Evolutionary conservation across 2,888 invertebrate genomes (phyloP).

Genomic region (Eupelmus urozonus): DNA sequence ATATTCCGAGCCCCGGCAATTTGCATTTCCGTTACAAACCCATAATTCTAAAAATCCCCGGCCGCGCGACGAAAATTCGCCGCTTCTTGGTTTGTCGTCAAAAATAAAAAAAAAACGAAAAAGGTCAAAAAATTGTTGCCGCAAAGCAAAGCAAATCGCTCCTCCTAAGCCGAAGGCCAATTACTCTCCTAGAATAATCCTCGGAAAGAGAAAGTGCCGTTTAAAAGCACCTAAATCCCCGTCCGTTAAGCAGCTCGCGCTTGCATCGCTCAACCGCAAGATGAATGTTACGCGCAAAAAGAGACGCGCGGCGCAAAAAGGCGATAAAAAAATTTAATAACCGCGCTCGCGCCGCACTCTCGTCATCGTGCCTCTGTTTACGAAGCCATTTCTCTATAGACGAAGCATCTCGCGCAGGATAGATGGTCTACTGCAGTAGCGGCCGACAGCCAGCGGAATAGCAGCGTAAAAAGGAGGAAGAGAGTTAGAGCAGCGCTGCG

Average conservation of each 20-base stretch:
- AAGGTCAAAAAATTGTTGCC: no score
- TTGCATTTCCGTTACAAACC: constrained; percentile 38
- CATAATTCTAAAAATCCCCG: constrained; percentile 18
- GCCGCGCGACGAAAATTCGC: not conserved
- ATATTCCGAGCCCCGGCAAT: constrained; percentile 16
- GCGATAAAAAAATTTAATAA: constrained; percentile 24
- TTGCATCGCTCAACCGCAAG: not conserved
- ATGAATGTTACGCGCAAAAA: not conserved
- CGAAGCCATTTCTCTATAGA: constrained; percentile 31
- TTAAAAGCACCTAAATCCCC: constrained; percentile 47
- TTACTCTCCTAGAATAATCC: constrained; percentile 29
- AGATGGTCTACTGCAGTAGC: not conserved
- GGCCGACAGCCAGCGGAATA: not conserved
- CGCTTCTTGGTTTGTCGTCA: not conserved
- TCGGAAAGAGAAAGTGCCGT: constrained; percentile 14
- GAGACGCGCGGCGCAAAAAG: not conserved
- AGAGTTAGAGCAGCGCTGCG: not conserved
- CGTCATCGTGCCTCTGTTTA: constrained; percentile 23
- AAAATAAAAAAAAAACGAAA: not conserved
- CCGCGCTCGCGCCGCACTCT: not conserved
- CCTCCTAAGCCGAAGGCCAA: not conserved
- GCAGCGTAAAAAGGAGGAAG: not conserved
- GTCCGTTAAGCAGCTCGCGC: not conserved
- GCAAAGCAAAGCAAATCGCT: not conserved
- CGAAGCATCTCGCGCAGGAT: constrained; percentile 19